These are phyloP conservation scores for Sarcophaga variegata DNA, from an alignment of 2,888 invertebrate species.

Conservation along the genomic window DNA sequence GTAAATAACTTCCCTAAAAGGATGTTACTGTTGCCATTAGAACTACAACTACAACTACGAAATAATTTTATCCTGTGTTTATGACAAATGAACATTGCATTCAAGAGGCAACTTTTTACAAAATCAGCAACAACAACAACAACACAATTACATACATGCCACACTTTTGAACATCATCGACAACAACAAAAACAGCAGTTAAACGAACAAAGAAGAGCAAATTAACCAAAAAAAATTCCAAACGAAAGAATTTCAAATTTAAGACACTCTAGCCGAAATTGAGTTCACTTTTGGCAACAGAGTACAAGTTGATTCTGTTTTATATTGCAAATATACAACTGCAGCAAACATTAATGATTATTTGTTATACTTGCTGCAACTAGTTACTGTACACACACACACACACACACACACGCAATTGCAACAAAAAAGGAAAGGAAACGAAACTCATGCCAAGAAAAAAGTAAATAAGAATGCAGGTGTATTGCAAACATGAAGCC, in stretches of 20 bases:
- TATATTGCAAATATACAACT: constrained; percentile 38
- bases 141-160: constrained; percentile 23
- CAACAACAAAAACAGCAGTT: constrained; percentile 2
- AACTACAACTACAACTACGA: constrained; percentile 73
- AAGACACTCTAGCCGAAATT: constrained; percentile 14
- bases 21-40: not conserved
- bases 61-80: constrained; percentile 71
- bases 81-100: constrained; percentile 62
- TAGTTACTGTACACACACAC: not conserved
- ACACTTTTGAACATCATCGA: not conserved
- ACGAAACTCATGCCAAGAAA: not conserved
- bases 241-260: constrained; percentile 18
- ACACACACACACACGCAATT: not conserved
- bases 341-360: constrained; percentile 60
- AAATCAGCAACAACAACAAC: no score
- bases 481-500: constrained; percentile 24
- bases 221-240: not conserved
- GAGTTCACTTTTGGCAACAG: not conserved
- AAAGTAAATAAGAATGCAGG: constrained; percentile 37
- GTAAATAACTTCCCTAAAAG: no score
- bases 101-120: not conserved
- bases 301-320: constrained; percentile 17
- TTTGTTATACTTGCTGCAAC: constrained; percentile 51
- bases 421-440: not conserved
- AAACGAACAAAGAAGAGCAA: not conserved